Evolutionary conservation across 2,888 invertebrate species (phyloP).

Genomic region (Galeopsomyia nigrocyanea): DNA sequence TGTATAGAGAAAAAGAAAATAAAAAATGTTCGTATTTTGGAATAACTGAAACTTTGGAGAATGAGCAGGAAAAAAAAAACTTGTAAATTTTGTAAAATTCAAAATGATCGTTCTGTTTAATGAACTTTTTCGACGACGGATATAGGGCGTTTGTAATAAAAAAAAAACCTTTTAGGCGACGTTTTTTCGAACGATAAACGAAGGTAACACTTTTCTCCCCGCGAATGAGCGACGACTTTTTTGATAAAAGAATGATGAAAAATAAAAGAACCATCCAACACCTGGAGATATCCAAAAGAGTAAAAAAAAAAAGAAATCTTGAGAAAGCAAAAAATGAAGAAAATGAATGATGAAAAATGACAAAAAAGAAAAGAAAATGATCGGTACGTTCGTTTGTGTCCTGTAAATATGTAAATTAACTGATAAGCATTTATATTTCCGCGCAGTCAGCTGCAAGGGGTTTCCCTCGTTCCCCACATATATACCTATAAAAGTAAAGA

Average conservation of each 20-base stretch:
- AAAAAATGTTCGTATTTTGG: constrained; percentile 47
- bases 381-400: constrained; percentile 63
- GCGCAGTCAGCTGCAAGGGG: constrained; percentile 38
- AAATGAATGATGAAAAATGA: constrained; percentile 31
- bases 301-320: constrained; percentile 43
- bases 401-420: constrained; percentile 67
- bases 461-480: constrained; percentile 5
- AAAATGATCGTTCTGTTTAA: neutral
- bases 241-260: constrained; percentile 3
- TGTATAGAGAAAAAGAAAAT: constrained; percentile 2
- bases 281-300: constrained; percentile 45
- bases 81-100: too few species aligned
- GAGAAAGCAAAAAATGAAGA: constrained; percentile 45
- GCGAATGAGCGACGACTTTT: constrained; percentile 45
- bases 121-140: constrained; percentile 9
- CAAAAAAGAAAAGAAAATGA: constrained; percentile 41
- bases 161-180: constrained; percentile 44
- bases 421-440: constrained; percentile 62
- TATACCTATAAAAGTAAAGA: constrained; percentile 16
- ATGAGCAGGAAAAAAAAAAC: neutral
- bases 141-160: constrained; percentile 41
- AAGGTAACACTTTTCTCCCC: constrained; percentile 47
- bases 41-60: constrained; percentile 44
- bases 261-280: constrained; percentile 40
- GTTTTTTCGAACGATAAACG: constrained; percentile 36